These are phyloP conservation scores for Heliconius charithonia DNA, from an alignment of 2,888 invertebrate genomes.

Conservation along the genomic window DNA sequence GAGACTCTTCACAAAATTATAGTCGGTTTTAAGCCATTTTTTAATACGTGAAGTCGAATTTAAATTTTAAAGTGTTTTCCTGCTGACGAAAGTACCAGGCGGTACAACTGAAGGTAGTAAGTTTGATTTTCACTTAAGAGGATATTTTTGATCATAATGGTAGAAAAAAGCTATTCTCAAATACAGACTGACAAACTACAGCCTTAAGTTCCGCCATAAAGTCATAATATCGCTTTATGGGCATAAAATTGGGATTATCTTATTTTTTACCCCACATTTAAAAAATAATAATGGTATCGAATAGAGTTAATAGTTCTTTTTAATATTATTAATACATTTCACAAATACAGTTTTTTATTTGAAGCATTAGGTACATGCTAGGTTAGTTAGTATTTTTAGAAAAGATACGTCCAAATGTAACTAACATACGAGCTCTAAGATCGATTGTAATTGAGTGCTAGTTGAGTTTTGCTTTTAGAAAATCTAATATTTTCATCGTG, in stretches of 20 bases:
- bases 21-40: constrained; percentile 15
- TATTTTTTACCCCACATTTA: no score
- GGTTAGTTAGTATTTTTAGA: neutral
- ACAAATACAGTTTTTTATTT: neutral
- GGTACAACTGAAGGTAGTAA: neutral
- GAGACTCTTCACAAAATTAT: constrained; percentile 23
- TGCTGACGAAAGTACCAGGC: no score
- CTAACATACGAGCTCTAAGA: constrained; percentile 2
- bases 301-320: no score
- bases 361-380: neutral
- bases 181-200: no score
- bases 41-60: constrained; percentile 6
- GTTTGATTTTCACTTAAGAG: neutral
- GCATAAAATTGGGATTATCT: no score
- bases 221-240: no score
- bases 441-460: constrained; percentile 25
- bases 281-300: no score
- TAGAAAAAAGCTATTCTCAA: no score
- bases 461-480: constrained; percentile 5
- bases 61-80: neutral
- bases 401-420: neutral
- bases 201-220: no score
- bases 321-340: neutral
- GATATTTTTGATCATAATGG: neutral
- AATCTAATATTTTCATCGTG: neutral